phyloP scores from a whole-genome alignment of 2,888 invertebrate species.

The Ornithoptera priamus region DNA sequence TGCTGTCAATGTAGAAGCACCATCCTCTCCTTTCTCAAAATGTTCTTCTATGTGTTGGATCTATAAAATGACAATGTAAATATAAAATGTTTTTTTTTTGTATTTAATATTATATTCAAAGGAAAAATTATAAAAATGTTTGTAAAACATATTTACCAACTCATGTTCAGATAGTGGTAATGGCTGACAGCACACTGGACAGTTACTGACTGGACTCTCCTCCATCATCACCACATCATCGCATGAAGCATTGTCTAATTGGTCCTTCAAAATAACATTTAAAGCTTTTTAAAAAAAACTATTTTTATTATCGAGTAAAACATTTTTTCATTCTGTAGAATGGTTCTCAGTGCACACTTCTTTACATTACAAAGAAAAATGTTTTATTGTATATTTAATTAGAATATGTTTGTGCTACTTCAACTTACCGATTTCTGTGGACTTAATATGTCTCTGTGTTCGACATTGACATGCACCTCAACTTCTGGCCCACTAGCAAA shows the following conservation, averaged over 20 bases:
- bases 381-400: too few relatives aligned
- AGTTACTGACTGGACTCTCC: constrained; percentile 72
- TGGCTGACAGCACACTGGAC: constrained; percentile 73
- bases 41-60: constrained; percentile 92
- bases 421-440: constrained; percentile 75
- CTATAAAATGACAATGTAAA: constrained; percentile 48
- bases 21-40: constrained; percentile 81
- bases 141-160: constrained; percentile 47
- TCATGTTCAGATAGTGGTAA: constrained; percentile 72
- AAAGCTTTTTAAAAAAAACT: too few relatives aligned
- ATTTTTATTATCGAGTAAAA: too few relatives aligned
- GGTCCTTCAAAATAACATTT: constrained; percentile 53
- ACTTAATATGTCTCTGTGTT: constrained; percentile 89
- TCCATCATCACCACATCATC: constrained; percentile 76
- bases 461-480: constrained; percentile 91
- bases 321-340: too few relatives aligned
- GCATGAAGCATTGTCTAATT: constrained; percentile 74
- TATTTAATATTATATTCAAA: too few relatives aligned
- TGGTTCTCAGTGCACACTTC: too few relatives aligned
- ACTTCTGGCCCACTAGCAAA: constrained; percentile 88
- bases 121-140: too few relatives aligned
- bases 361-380: too few relatives aligned
- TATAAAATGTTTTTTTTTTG: too few relatives aligned
- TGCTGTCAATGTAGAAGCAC: constrained; percentile 52
- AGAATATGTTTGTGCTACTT: too few relatives aligned